Evolutionary conservation across 2,113 vertebrate species (phyloP).

Genomic region (Halichoerus grypus): DNA sequence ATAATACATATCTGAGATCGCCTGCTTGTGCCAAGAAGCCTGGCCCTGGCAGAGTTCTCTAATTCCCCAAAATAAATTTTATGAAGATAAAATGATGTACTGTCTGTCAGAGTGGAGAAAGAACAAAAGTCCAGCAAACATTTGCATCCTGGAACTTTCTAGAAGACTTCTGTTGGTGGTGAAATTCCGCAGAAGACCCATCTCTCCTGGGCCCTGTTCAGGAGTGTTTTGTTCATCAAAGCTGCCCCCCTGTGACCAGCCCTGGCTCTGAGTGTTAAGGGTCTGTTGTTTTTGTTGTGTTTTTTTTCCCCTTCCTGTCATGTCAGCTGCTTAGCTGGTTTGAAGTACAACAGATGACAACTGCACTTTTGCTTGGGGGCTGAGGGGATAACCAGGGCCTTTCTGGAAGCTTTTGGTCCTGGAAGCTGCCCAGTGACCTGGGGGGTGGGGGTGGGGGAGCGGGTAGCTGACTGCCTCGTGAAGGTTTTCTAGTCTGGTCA

Average conservation of each 20-base stretch:
- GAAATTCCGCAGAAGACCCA: background rate
- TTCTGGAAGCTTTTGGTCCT: conserved; percentile 15
- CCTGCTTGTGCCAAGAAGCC: background rate
- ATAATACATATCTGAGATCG: background rate
- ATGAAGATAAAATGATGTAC: background rate
- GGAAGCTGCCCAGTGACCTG: conserved; percentile 25
- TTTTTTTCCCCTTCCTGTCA: background rate
- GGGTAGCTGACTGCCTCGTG: background rate
- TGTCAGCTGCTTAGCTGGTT: background rate
- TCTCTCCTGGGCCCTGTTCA: background rate
- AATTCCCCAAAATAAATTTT: conserved; percentile 32
- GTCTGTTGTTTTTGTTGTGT: background rate
- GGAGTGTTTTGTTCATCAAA: background rate
- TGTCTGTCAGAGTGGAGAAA: background rate
- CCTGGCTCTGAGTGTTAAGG: background rate
- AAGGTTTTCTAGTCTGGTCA: background rate
- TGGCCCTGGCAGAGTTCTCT: background rate
- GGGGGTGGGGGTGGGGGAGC: rapidly evolving
- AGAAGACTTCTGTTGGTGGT: background rate
- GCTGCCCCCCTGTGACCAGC: background rate
- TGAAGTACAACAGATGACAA: conserved; percentile 1
- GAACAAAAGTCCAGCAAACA: background rate
- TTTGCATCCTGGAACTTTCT: background rate
- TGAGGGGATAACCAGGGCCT: background rate
- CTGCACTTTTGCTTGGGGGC: background rate